These are phyloP conservation scores for Folsomia candida DNA, from an alignment of 2,888 invertebrate genomes.

Conservation along the genomic window DNA sequence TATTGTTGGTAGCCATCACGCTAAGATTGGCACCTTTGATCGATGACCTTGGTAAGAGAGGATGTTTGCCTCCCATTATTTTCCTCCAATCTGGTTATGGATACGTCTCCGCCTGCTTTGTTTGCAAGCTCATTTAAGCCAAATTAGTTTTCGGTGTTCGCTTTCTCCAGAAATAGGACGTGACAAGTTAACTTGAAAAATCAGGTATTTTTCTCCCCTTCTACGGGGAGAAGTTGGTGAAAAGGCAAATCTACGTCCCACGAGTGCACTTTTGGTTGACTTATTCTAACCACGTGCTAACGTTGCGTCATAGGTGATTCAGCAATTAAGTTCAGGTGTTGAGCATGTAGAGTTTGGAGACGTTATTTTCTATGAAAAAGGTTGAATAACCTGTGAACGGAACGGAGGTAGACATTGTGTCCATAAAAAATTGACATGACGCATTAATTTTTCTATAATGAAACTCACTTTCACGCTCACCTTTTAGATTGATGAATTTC, in stretches of 20 bases:
- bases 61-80: too few relatives aligned
- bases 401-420: background rate
- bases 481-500: background rate
- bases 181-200: background rate
- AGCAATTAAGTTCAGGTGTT: background rate
- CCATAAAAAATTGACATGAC: background rate
- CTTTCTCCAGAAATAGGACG: background rate
- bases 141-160: background rate
- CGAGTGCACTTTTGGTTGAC: background rate
- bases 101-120: background rate
- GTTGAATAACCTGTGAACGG: background rate
- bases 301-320: background rate
- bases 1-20: slow-evolving; percentile 85
- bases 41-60: slow-evolving; percentile 83
- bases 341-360: too few relatives aligned
- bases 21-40: slow-evolving; percentile 91
- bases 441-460: background rate
- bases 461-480: background rate
- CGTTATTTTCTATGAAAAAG: background rate
- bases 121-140: background rate
- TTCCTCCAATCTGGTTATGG: background rate
- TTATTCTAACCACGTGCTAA: background rate
- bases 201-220: background rate
- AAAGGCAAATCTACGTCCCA: background rate
- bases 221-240: background rate